phyloP scores from a whole-genome alignment of 2,797 vertebrate species.

The Muraenolepis orangiensis region DNA sequence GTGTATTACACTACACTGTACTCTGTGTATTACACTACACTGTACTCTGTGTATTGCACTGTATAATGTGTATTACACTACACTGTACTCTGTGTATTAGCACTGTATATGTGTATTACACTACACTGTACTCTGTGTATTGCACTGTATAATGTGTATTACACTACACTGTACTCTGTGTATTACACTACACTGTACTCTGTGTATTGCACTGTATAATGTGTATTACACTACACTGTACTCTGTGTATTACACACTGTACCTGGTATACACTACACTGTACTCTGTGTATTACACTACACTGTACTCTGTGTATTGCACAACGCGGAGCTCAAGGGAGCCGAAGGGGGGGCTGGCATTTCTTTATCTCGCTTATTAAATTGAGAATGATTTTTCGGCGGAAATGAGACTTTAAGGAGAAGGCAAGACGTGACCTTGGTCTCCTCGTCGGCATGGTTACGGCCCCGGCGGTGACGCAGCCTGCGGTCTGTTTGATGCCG shows the following conservation, averaged over 20 bases:
- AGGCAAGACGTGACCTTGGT: background rate
- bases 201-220: too few species aligned
- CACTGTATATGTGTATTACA: background rate
- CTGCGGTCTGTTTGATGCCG: background rate
- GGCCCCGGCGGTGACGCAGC: background rate
- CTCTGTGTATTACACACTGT: too few species aligned
- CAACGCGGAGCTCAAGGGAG: background rate
- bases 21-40: background rate
- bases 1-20: background rate
- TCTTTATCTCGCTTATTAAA: conserved; percentile 1
- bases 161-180: too few species aligned
- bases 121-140: background rate
- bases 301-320: too few species aligned
- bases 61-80: background rate
- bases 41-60: too few species aligned
- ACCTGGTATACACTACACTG: too few species aligned
- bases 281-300: too few species aligned
- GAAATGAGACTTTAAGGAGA: conserved; percentile 1
- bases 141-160: background rate
- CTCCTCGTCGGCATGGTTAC: background rate
- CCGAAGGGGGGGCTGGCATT: background rate
- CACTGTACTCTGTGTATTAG: background rate
- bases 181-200: too few species aligned
- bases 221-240: too few species aligned
- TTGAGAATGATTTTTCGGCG: background rate